phyloP scores from a whole-genome alignment of 2,113 vertebrate genomes.

The Gallinago paraguaiae region DNA sequence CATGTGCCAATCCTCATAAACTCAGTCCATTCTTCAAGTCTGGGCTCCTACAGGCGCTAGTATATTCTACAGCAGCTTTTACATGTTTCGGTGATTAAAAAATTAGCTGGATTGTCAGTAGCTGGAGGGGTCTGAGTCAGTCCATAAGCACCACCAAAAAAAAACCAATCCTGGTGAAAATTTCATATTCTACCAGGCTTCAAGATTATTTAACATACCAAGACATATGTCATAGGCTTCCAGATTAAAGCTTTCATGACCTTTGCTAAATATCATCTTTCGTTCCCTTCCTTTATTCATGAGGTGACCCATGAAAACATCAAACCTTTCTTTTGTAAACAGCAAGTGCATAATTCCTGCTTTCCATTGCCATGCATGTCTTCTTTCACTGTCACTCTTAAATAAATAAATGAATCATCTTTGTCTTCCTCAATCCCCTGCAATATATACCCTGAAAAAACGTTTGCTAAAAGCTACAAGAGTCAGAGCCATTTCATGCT shows the following conservation, averaged over 20 bases:
- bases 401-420: constrained; percentile 41
- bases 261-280: constrained; percentile 28
- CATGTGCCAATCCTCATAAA: not conserved
- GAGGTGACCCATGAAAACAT: constrained; percentile 37
- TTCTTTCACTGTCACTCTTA: constrained; percentile 21
- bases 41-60: not conserved
- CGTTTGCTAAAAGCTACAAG: constrained; percentile 8
- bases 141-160: not conserved
- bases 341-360: constrained; percentile 1
- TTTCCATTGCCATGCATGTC: not conserved
- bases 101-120: not conserved
- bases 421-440: not conserved
- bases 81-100: not conserved
- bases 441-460: not conserved
- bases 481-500: constrained; percentile 36
- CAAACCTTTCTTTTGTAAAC: not conserved
- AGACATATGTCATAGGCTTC: not conserved
- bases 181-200: not conserved
- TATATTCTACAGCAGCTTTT: not conserved
- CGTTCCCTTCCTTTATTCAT: not conserved
- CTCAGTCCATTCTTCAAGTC: not conserved
- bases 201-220: not conserved
- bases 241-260: not conserved
- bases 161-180: not conserved
- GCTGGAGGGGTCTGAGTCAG: not conserved